phyloP scores from a whole-genome alignment of 2,797 vertebrate genomes.

The Momotus momota region DNA sequence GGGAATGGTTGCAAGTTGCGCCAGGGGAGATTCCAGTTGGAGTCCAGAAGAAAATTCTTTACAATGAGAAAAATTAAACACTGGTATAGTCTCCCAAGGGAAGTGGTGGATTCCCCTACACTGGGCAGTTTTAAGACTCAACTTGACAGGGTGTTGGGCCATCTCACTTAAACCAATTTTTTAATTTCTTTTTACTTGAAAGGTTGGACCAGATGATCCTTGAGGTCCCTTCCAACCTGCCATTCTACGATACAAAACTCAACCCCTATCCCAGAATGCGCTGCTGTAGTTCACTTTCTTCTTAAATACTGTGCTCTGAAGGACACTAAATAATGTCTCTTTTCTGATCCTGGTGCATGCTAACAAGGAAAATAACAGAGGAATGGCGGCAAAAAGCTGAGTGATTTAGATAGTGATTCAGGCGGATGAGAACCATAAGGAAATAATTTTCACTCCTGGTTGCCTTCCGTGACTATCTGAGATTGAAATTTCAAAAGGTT shows the following conservation, averaged over 20 bases:
- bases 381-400: background rate
- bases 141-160: no score
- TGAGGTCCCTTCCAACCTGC: no score
- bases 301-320: background rate
- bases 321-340: conserved; percentile 21
- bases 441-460: background rate
- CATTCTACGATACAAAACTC: background rate
- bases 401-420: conserved; percentile 43
- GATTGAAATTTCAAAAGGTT: conserved; percentile 28
- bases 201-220: no score
- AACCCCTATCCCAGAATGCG: background rate
- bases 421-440: background rate
- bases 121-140: no score
- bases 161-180: no score
- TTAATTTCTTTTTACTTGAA: no score
- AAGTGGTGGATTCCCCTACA: no score
- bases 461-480: background rate
- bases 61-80: no score
- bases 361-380: conserved; percentile 43
- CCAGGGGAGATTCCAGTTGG: no score
- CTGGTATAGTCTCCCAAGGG: no score
- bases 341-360: background rate
- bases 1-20: no score
- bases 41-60: no score
- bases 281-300: background rate